phyloP scores from a whole-genome alignment of 1,140 invertebrate species.

The Drosophila willistoni region DNA sequence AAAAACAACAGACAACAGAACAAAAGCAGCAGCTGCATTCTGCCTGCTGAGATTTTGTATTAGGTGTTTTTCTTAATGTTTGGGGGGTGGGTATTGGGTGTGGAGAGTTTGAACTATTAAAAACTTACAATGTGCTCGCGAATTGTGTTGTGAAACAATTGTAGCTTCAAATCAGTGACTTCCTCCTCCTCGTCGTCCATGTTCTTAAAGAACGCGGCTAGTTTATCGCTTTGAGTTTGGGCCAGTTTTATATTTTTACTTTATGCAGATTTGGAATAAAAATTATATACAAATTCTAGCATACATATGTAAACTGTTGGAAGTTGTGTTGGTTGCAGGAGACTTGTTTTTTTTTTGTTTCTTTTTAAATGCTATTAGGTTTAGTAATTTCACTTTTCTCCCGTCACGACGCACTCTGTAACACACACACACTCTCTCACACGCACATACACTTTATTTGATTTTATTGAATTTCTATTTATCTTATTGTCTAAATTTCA shows the following conservation, averaged over 20 bases:
- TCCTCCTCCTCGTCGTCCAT: constrained; percentile 86
- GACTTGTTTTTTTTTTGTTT: no score
- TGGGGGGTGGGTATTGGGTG: constrained; percentile 18
- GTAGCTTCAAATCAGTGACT: constrained; percentile 90
- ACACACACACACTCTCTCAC: not conserved
- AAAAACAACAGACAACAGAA: not conserved
- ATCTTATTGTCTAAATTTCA: constrained; percentile 1
- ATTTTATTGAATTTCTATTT: constrained; percentile 6
- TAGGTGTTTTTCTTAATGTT: constrained; percentile 8
- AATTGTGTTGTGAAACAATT: constrained; percentile 96
- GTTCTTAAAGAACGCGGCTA: constrained; percentile 59
- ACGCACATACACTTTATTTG: not conserved
- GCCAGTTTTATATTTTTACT: constrained; percentile 47
- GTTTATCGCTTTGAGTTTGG: constrained; percentile 64
- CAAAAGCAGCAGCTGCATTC: constrained; percentile 32
- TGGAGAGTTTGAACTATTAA: not conserved
- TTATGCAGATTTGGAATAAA: not conserved
- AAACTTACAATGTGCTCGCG: constrained; percentile 95
- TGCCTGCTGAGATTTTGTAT: constrained; percentile 12
- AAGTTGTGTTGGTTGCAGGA: not conserved
- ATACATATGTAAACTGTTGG: constrained; percentile 18
- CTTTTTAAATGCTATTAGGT: constrained; percentile 17
- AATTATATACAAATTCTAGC: not conserved
- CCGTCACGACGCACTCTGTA: constrained; percentile 10
- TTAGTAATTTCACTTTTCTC: constrained; percentile 49